These are phyloP conservation scores for Pediacus dermestoides DNA, from an alignment of 2,888 invertebrate species.

Conservation along the genomic window DNA sequence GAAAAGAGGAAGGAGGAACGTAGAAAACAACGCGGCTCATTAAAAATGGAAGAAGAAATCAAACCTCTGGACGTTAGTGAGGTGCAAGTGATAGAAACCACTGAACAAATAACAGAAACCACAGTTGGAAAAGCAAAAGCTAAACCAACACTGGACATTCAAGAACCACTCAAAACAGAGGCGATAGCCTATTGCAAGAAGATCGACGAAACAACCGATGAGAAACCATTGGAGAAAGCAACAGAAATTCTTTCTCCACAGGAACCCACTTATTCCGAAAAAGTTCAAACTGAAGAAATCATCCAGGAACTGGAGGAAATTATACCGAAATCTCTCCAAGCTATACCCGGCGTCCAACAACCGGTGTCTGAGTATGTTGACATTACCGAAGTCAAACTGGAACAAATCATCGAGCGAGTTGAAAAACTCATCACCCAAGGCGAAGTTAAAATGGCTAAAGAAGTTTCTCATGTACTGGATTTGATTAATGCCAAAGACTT, in stretches of 20 bases:
- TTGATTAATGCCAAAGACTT: constrained; percentile 74
- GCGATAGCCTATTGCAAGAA: constrained; percentile 63
- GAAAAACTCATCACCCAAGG: constrained; percentile 55
- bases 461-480: constrained; percentile 72
- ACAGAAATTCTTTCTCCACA: constrained; percentile 55
- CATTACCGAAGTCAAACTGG: constrained; percentile 53
- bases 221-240: constrained; percentile 49
- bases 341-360: constrained; percentile 35
- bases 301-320: constrained; percentile 50
- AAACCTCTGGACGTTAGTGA: constrained; percentile 52
- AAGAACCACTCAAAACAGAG: constrained; percentile 58
- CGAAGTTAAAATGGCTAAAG: constrained; percentile 63
- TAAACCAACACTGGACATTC: constrained; percentile 55
- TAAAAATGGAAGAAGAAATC: constrained; percentile 48
- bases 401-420: constrained; percentile 56
- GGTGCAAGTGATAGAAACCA: constrained; percentile 55
- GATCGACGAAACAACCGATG: constrained; percentile 54
- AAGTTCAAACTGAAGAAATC: constrained; percentile 57
- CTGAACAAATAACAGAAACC: constrained; percentile 55
- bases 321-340: constrained; percentile 40
- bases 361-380: constrained; percentile 45
- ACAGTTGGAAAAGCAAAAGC: constrained; percentile 50
- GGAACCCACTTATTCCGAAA: constrained; percentile 58
- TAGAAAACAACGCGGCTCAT: constrained; percentile 36
- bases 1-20: constrained; percentile 48